These are phyloP conservation scores for Gymnocheta viridis DNA, from an alignment of 2,888 invertebrate species.

Conservation along the genomic window DNA sequence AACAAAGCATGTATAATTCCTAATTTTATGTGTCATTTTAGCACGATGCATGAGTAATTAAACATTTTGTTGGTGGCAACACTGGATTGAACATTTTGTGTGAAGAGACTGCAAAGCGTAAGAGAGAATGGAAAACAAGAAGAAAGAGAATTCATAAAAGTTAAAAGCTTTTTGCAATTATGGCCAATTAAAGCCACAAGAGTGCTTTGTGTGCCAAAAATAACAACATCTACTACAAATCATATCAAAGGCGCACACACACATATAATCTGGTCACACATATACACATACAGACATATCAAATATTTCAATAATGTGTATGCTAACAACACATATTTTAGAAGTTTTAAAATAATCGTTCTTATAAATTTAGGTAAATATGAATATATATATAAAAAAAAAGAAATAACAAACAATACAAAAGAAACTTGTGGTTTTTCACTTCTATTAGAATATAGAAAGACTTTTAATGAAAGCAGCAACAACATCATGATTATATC, in stretches of 20 bases:
- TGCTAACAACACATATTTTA: neutral
- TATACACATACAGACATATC: neutral
- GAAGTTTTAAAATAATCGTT: slow-evolving; percentile 48
- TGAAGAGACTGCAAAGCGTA: neutral
- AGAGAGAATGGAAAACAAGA: slow-evolving; percentile 1
- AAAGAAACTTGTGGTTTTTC: slow-evolving; percentile 52
- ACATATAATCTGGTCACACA: neutral
- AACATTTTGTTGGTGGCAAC: no score
- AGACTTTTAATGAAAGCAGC: slow-evolving; percentile 8
- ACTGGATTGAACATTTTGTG: neutral
- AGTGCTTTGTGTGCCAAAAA: slow-evolving; percentile 63
- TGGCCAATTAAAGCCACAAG: slow-evolving; percentile 70
- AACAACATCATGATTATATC: neutral
- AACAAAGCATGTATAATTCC: no score
- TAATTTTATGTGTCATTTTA: no score
- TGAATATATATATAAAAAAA: neutral
- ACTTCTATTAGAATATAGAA: neutral
- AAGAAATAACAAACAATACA: neutral
- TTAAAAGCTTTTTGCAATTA: slow-evolving; percentile 70
- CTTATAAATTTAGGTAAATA: slow-evolving; percentile 49
- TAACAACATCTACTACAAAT: slow-evolving; percentile 28
- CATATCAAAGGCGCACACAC: no score
- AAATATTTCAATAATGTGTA: neutral
- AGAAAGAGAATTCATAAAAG: slow-evolving; percentile 61
- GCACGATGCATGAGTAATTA: no score